phyloP scores from a whole-genome alignment of 2,113 vertebrate species.

The Cyprinodon tularosa region DNA sequence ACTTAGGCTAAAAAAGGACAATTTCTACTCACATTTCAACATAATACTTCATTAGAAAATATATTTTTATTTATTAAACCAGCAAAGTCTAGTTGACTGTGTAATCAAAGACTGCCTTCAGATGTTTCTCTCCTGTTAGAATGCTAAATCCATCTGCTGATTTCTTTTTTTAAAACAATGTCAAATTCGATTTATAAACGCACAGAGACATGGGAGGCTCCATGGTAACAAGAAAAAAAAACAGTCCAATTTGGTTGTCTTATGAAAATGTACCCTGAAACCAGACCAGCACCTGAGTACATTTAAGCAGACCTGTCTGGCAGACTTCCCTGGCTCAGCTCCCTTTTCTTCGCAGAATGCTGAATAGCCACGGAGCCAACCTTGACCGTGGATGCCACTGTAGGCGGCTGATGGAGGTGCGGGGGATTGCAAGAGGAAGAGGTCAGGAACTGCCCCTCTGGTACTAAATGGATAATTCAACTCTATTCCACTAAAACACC shows the following conservation, averaged over 20 bases:
- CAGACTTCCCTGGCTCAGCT: constrained; percentile 27
- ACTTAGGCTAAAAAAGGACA: not conserved
- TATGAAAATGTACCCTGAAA: constrained; percentile 47
- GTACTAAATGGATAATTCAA: constrained; percentile 77
- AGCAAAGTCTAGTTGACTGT: too few relatives aligned
- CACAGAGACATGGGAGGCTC: constrained; percentile 33
- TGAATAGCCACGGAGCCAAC: constrained; percentile 53
- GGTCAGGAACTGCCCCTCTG: constrained; percentile 64
- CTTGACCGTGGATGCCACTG: constrained; percentile 62
- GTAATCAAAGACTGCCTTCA: not conserved
- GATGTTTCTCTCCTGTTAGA: not conserved
- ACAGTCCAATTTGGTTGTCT: constrained; percentile 38
- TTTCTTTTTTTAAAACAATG: constrained; percentile 14
- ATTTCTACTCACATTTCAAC: not conserved
- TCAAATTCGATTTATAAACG: constrained; percentile 21
- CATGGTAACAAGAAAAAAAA: constrained; percentile 54
- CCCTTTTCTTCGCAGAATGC: constrained; percentile 35
- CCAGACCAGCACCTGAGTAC: constrained; percentile 15
- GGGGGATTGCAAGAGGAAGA: constrained; percentile 59
- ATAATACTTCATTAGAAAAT: too few relatives aligned
- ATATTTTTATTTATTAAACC: too few relatives aligned
- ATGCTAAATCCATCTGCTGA: constrained; percentile 8
- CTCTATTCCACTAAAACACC: constrained; percentile 67
- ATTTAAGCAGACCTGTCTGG: constrained; percentile 27
- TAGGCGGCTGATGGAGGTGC: constrained; percentile 63